Conservation (phyloP, 2,888 invertebrate species). For the Cryptocephalus primarius region DNA sequence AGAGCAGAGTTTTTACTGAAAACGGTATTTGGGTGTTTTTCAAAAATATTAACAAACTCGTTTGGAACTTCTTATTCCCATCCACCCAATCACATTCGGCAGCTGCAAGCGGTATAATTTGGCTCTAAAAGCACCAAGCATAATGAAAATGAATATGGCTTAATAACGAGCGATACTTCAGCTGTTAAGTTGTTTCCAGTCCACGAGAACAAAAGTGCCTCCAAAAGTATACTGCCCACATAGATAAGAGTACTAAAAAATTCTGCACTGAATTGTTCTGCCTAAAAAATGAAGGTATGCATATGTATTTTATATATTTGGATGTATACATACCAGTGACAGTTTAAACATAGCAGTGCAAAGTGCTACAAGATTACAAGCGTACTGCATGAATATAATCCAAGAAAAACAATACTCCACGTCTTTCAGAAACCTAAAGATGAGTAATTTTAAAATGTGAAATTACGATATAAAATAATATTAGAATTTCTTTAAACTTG, state of each 20-base stretch:
- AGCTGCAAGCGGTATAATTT: slow-evolving; percentile 1
- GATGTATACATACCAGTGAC: slow-evolving; percentile 7
- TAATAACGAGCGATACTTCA: slow-evolving; percentile 1
- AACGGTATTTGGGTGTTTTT: slow-evolving; percentile 1
- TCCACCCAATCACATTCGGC: slow-evolving; percentile 1
- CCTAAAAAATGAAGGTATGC: slow-evolving; percentile 1
- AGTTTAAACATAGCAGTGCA: slow-evolving; percentile 11
- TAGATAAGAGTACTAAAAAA: slow-evolving; percentile 6
- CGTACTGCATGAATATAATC: slow-evolving; percentile 5
- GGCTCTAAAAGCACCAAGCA: not conserved
- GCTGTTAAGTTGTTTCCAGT: slow-evolving; percentile 4
- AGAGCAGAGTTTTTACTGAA: not conserved
- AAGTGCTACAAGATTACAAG: slow-evolving; percentile 5
- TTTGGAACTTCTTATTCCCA: not conserved
- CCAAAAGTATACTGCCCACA: slow-evolving; percentile 3
- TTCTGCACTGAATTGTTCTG: slow-evolving; percentile 6
- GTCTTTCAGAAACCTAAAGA: slow-evolving; percentile 5
- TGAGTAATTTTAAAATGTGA: no score
- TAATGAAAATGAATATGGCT: not conserved
- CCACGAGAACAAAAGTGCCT: slow-evolving; percentile 8
- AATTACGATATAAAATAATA: no score
- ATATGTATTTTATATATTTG: not conserved
- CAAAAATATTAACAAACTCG: slow-evolving; percentile 2
- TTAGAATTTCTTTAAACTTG: no score
- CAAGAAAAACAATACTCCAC: slow-evolving; percentile 5